Conservation (phyloP, 30 jellyfish, hydroid and myxozoan genomes). For the Chrysaora quinquecirrha region DNA sequence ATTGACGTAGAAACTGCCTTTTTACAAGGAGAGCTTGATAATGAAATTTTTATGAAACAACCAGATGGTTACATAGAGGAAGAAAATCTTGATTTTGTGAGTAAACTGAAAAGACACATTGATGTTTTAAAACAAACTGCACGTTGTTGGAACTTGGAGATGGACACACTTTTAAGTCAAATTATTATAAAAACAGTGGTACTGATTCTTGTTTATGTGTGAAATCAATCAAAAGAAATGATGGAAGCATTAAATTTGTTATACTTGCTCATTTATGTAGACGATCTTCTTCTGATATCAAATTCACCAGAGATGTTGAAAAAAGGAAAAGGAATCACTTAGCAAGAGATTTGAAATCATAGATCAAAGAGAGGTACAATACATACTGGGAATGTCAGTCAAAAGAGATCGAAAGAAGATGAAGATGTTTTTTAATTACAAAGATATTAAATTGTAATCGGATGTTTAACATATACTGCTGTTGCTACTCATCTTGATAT, state of each 20-base stretch:
- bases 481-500: slow-evolving; percentile 46
- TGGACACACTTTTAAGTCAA: neutral
- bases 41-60: slow-evolving; percentile 34
- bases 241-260: neutral
- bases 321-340: neutral
- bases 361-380: slow-evolving; percentile 43
- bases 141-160: slow-evolving; percentile 36
- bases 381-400: slow-evolving; percentile 30
- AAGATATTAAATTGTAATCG: slow-evolving; percentile 13
- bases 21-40: slow-evolving; percentile 34
- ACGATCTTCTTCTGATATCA: neutral
- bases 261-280: neutral
- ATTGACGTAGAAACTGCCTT: slow-evolving; percentile 50
- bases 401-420: slow-evolving; percentile 23
- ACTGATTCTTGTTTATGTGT: slow-evolving; percentile 45
- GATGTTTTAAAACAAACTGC: slow-evolving; percentile 45
- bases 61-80: slow-evolving; percentile 33
- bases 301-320: neutral
- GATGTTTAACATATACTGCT: slow-evolving; percentile 26
- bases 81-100: neutral
- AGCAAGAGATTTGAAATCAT: neutral
- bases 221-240: neutral
- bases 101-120: neutral
- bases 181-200: neutral
- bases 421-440: neutral